Conservation (phyloP, 64 coral and sea anemone genomes). For the Stichodactyla helianthus region DNA sequence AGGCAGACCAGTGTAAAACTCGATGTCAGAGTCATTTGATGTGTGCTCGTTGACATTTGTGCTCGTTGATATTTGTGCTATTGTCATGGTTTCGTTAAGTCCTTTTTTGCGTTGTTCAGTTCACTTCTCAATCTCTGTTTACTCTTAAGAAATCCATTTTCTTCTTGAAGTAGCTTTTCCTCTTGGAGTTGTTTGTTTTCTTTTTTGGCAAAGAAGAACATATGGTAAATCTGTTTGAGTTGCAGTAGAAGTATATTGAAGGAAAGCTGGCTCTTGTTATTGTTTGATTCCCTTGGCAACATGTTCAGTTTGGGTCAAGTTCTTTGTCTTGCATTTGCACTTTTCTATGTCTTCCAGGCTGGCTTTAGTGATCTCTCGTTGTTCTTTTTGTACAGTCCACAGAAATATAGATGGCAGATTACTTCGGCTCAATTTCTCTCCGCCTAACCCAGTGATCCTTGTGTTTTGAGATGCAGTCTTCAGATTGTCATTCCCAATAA, state of each 20-base stretch:
- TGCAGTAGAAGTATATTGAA: background rate
- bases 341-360: constrained; percentile 7
- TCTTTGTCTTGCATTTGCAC: background rate
- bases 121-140: too few relatives aligned
- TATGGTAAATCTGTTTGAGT: constrained; percentile 10
- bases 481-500: constrained; percentile 25
- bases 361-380: constrained; percentile 34
- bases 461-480: constrained; percentile 4
- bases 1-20: constrained; percentile 54
- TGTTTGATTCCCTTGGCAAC: constrained; percentile 4
- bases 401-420: constrained; percentile 28
- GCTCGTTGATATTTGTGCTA: constrained; percentile 18
- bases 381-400: constrained; percentile 15
- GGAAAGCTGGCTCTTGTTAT: background rate
- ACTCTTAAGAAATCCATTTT: too few relatives aligned
- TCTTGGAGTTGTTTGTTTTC: background rate
- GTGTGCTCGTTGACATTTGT: too few relatives aligned
- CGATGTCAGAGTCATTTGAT: constrained; percentile 25
- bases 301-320: background rate
- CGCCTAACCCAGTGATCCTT: constrained; percentile 11
- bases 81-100: too few relatives aligned
- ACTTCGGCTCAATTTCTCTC: constrained; percentile 28
- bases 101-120: too few relatives aligned
- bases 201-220: background rate
- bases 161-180: too few relatives aligned